These are phyloP conservation scores for Mesembrinibis cayennensis DNA, from an alignment of 2,113 vertebrate species.

Conservation along the genomic window DNA sequence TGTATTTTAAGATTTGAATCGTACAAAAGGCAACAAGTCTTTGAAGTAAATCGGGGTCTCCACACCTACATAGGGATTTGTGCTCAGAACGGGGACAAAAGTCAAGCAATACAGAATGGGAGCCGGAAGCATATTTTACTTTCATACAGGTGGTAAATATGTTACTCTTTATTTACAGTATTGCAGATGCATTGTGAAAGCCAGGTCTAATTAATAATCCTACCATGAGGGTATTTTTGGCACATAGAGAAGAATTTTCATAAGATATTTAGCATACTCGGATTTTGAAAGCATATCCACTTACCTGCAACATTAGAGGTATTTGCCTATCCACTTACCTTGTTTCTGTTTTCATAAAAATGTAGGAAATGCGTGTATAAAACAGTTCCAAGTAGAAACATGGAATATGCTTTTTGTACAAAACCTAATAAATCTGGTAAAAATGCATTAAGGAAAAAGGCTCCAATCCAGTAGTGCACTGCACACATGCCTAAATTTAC, in stretches of 20 bases:
- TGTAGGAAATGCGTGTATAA: not conserved
- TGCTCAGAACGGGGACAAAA: not conserved
- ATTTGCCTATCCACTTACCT: not conserved
- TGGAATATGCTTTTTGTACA: not conserved
- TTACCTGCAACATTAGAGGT: not conserved
- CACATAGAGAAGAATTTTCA: not conserved
- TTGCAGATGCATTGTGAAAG: not conserved
- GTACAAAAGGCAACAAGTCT: not conserved
- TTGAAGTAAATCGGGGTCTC: not conserved
- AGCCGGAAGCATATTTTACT: not conserved
- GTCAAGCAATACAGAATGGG: not conserved
- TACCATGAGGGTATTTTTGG: not conserved
- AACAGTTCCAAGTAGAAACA: not conserved
- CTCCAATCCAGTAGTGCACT: not conserved
- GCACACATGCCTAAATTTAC: not conserved
- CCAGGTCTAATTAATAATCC: not conserved
- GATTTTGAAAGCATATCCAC: not conserved
- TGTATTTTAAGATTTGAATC: not conserved
- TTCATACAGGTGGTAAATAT: not conserved
- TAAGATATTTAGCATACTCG: rapidly evolving
- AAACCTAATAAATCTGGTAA: not conserved
- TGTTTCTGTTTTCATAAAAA: not conserved
- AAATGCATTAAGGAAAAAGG: not conserved
- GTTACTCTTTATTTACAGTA: not conserved
- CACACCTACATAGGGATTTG: not conserved